Percentiles rank a stretch among this genome's conserved stretches.
Conservation (phyloP, 2,888 invertebrate species). For the Volucella inanis region DNA sequence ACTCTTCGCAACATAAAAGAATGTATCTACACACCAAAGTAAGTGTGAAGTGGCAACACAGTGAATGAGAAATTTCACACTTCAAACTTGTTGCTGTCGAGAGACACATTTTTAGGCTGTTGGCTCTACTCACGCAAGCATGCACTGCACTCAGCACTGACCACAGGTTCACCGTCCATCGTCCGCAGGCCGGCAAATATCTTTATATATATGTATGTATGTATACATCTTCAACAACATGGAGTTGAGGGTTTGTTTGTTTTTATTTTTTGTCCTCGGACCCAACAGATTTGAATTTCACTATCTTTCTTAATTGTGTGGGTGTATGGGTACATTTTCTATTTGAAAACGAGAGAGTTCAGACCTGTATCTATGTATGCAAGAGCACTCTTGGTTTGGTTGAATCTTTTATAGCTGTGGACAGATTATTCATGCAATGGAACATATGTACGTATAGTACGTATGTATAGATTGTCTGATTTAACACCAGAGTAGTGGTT, state of each 20-base stretch:
- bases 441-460: not conserved
- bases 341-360: conserved; percentile 49
- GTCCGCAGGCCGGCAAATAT: not conserved
- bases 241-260: conserved; percentile 48
- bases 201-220: not conserved
- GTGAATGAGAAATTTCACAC: conserved; percentile 51
- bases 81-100: conserved; percentile 60
- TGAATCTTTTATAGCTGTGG: conserved; percentile 12
- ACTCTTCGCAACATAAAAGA: conserved; percentile 39
- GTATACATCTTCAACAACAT: not conserved
- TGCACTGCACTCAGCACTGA: not conserved
- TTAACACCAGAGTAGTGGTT: conserved; percentile 44
- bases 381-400: conserved; percentile 3
- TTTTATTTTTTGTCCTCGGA: conserved; percentile 1
- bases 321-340: conserved; percentile 55
- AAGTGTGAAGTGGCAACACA: conserved; percentile 47
- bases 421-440: conserved; percentile 10
- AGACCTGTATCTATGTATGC: conserved; percentile 10
- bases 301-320: conserved; percentile 21
- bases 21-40: conserved; percentile 42
- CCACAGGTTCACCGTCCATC: not conserved
- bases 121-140: not conserved
- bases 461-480: conserved; percentile 3
- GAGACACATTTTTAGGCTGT: conserved; percentile 12
- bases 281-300: conserved; percentile 30